phyloP scores from a whole-genome alignment of 2,888 invertebrate genomes.

The Adineta ricciae region DNA sequence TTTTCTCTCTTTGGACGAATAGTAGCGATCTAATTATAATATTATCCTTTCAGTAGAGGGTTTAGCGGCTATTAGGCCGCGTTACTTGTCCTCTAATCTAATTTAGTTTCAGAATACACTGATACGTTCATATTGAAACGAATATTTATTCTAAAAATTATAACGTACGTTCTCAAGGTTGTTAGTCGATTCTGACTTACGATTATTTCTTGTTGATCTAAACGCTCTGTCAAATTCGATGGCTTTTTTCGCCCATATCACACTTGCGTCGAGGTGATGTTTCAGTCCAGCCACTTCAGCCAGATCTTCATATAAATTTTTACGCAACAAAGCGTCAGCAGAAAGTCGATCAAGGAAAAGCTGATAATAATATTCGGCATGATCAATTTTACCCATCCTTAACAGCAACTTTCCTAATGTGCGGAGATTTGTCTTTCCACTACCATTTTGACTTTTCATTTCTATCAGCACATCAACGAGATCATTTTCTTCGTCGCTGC shows the following conservation, averaged over 20 bases:
- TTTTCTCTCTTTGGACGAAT: too few species aligned
- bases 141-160: too few species aligned
- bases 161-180: too few species aligned
- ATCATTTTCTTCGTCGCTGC: background rate
- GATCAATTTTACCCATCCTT: background rate
- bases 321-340: background rate
- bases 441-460: background rate
- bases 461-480: background rate
- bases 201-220: background rate
- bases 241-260: background rate
- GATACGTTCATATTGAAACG: too few species aligned
- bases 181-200: too few species aligned
- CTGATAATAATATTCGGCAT: background rate
- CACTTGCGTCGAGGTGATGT: background rate
- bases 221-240: background rate
- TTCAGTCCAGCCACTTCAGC: background rate
- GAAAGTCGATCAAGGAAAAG: background rate
- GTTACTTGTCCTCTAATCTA: too few species aligned
- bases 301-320: background rate
- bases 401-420: background rate
- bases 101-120: too few species aligned
- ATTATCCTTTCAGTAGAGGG: too few species aligned
- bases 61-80: too few species aligned
- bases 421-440: background rate
- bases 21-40: too few species aligned